These are phyloP conservation scores for Proteles cristata DNA, from an alignment of 2,113 vertebrate genomes.

Conservation along the genomic window DNA sequence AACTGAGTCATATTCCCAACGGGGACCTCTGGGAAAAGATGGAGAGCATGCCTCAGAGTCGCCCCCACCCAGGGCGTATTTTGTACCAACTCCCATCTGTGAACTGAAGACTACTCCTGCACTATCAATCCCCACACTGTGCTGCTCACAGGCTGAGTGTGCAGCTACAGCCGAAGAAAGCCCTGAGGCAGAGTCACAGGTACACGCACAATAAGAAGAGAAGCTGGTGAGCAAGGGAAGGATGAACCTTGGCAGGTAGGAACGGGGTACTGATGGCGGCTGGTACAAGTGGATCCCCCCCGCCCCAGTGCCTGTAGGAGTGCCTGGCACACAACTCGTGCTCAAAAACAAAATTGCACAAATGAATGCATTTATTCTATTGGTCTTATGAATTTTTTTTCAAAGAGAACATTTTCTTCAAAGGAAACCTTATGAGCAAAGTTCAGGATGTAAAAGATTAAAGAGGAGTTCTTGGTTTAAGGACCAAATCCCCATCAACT, in stretches of 20 bases:
- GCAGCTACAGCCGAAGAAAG: not conserved
- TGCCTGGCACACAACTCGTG: not conserved
- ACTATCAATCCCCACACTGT: not conserved
- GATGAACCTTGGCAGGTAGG: too few species aligned
- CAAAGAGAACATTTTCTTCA: not conserved
- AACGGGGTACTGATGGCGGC: accelerated
- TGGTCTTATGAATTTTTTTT: not conserved
- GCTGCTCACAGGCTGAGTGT: not conserved
- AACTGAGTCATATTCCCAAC: not conserved
- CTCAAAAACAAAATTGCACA: not conserved
- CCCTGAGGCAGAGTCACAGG: too few species aligned
- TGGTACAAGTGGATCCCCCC: too few species aligned
- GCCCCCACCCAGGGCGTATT: not conserved
- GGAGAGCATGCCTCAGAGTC: not conserved
- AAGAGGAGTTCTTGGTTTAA: not conserved
- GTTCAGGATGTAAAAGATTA: not conserved
- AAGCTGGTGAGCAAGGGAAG: not conserved
- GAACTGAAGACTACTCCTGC: not conserved
- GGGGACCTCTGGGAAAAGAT: not conserved
- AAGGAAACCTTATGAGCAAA: not conserved
- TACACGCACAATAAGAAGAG: not conserved
- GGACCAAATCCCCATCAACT: not conserved
- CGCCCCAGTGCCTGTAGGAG: too few species aligned
- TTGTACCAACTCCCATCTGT: not conserved
- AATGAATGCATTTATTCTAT: not conserved